These are phyloP conservation scores for Onychorhynchus coronatus DNA, from an alignment of 2,113 vertebrate species.

Conservation along the genomic window DNA sequence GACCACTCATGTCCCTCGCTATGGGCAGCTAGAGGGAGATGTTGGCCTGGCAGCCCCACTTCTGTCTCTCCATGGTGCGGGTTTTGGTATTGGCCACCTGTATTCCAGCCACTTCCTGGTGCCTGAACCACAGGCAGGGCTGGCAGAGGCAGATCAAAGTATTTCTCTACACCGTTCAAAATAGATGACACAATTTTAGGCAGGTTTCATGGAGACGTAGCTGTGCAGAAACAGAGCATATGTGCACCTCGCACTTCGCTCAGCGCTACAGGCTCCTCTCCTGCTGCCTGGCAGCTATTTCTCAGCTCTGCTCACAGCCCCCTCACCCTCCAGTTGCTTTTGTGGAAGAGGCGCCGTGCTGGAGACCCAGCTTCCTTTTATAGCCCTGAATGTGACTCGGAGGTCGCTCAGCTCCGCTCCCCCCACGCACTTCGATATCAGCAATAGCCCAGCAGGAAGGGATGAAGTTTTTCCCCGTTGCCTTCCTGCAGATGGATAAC, in stretches of 20 bases:
- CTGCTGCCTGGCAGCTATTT: conserved; percentile 56
- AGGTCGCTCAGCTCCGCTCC: background rate
- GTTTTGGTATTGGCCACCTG: background rate
- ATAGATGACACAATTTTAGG: conserved; percentile 54
- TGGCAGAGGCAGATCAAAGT: conserved; percentile 20
- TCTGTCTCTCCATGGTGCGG: background rate
- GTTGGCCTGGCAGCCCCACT: background rate
- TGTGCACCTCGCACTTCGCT: conserved; percentile 39
- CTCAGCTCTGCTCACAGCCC: conserved; percentile 44
- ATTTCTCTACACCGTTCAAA: background rate
- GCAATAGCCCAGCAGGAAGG: background rate
- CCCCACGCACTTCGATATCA: background rate
- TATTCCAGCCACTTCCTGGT: background rate
- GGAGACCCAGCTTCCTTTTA: conserved; percentile 62
- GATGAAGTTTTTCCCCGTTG: background rate
- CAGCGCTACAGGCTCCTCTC: conserved; percentile 48
- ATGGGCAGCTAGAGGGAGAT: background rate
- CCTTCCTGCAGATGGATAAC: background rate
- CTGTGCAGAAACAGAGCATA: conserved; percentile 59
- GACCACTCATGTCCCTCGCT: fast-evolving
- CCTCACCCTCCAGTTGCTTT: conserved; percentile 61
- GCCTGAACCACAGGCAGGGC: background rate
- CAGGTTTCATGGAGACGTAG: background rate
- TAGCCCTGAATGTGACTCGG: conserved; percentile 42
- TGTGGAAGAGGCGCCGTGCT: conserved; percentile 52